Conservation (phyloP, 2,113 vertebrate species). For the Leptocoma aspasia region DNA sequence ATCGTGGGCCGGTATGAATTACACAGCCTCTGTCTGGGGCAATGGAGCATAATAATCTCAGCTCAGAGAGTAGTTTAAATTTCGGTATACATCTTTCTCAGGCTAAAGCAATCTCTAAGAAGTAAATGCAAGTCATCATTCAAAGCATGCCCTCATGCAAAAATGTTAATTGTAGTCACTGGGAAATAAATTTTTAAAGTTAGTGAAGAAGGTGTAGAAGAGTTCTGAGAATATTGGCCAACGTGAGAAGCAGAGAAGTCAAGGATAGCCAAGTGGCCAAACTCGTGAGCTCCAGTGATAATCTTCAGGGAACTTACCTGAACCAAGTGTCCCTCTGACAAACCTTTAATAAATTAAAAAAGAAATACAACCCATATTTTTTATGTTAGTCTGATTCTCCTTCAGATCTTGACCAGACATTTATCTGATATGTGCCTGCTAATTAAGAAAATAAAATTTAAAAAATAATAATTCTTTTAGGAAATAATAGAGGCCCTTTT, state of each 20-base stretch:
- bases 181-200: background rate
- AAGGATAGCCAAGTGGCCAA: background rate
- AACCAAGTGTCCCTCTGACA: background rate
- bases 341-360: background rate
- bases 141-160: background rate
- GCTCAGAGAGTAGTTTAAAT: background rate
- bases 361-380: background rate
- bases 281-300: background rate
- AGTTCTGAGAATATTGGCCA: background rate
- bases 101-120: background rate
- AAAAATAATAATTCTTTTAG: background rate
- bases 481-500: background rate
- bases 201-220: background rate
- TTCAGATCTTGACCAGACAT: background rate
- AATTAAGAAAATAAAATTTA: background rate
- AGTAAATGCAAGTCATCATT: background rate
- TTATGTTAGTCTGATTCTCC: background rate
- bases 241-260: background rate
- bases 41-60: background rate
- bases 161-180: background rate
- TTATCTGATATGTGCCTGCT: background rate
- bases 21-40: background rate
- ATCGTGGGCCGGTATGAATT: background rate
- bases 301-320: background rate
- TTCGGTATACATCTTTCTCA: background rate